Percentiles rank a stretch among this genome's conserved stretches.
phyloP scores from a whole-genome alignment of 1,140 invertebrate genomes.

The Cryptotermes secundus region DNA sequence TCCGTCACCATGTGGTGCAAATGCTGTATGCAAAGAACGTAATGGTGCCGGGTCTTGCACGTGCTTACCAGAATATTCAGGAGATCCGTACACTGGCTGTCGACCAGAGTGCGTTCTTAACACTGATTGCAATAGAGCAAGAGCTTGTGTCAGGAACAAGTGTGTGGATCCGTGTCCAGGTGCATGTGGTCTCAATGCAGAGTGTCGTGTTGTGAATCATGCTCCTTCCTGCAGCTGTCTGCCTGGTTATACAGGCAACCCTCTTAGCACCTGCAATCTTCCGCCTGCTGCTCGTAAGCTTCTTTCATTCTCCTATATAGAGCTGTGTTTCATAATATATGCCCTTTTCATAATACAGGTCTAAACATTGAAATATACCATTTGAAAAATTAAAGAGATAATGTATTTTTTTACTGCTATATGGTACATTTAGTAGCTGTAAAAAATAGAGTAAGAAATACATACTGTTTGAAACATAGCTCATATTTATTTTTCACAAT shows the following conservation, averaged over 20 bases:
- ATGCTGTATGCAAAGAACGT: slow-evolving; percentile 70
- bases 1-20: slow-evolving; percentile 76
- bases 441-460: too few species aligned
- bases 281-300: slow-evolving; percentile 35
- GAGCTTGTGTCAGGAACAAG: slow-evolving; percentile 68
- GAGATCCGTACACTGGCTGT: slow-evolving; percentile 72
- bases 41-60: slow-evolving; percentile 66
- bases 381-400: slow-evolving; percentile 11
- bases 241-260: slow-evolving; percentile 66
- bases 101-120: slow-evolving; percentile 66
- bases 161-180: slow-evolving; percentile 71
- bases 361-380: slow-evolving; percentile 37
- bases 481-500: too few species aligned
- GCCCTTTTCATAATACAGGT: slow-evolving; percentile 39
- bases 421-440: background rate
- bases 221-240: slow-evolving; percentile 72
- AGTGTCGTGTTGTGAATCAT: slow-evolving; percentile 73
- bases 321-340: slow-evolving; percentile 28
- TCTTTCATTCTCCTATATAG: slow-evolving; percentile 37
- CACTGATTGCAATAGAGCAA: slow-evolving; percentile 68
- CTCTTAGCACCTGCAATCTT: slow-evolving; percentile 59
- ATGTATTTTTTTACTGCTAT: slow-evolving; percentile 41
- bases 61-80: slow-evolving; percentile 76
- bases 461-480: too few species aligned
- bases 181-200: slow-evolving; percentile 68